Conservation (phyloP, 1,140 invertebrate genomes). For the Lepidurus arcticus region DNA sequence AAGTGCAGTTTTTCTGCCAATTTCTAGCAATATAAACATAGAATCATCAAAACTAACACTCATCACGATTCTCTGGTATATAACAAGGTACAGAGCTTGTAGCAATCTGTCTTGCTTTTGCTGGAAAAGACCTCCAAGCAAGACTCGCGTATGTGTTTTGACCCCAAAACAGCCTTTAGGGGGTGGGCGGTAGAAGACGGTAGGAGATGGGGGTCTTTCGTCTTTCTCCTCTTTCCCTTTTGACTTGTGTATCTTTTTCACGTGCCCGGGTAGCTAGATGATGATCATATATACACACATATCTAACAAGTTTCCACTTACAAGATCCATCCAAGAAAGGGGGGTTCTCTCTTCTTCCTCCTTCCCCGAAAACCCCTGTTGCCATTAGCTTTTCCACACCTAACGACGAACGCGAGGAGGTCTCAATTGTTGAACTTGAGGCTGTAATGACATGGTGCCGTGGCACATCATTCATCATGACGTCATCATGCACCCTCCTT, state of each 20-base stretch:
- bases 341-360: background rate
- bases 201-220: background rate
- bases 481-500: slow-evolving; percentile 17
- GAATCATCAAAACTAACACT: background rate
- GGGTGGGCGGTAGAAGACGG: background rate
- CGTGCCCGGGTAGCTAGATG: slow-evolving; percentile 3
- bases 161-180: background rate
- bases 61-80: background rate
- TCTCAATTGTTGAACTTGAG: slow-evolving; percentile 19
- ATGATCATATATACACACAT: slow-evolving; percentile 14
- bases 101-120: no score
- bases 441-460: slow-evolving; percentile 17
- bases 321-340: background rate
- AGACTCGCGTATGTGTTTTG: background rate
- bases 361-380: background rate
- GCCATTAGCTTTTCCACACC: slow-evolving; percentile 15
- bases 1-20: background rate
- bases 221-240: no score
- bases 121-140: no score
- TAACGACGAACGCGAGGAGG: slow-evolving; percentile 17
- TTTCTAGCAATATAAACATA: no score
- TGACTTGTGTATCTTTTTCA: background rate
- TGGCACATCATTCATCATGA: slow-evolving; percentile 16
- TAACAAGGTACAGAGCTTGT: no score
- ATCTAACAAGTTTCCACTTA: slow-evolving; percentile 14